Percentiles rank a stretch among this genome's conserved stretches.
Conservation (phyloP, 2,797 vertebrate species). For the Mastacembelus armatus region DNA sequence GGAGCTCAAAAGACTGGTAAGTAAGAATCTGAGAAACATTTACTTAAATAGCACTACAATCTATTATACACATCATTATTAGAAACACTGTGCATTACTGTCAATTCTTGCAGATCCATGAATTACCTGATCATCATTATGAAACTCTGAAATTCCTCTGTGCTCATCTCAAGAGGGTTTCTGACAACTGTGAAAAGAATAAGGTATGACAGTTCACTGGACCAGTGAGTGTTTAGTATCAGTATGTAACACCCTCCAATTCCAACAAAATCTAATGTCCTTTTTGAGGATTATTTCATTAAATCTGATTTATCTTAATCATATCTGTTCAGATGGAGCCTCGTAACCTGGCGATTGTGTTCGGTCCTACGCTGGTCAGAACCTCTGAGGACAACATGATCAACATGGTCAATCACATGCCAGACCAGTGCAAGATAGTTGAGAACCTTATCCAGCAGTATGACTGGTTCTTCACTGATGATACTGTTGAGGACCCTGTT, state of each 20-base stretch:
- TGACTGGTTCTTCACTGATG: slow-evolving; percentile 99
- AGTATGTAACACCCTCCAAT: slow-evolving; percentile 1
- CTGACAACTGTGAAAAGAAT: slow-evolving; percentile 97
- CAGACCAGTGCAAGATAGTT: slow-evolving; percentile 98
- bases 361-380: slow-evolving; percentile 97
- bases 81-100: slow-evolving; percentile 30
- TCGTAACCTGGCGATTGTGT: slow-evolving; percentile 97
- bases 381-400: slow-evolving; percentile 99
- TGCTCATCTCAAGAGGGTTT: slow-evolving; percentile 94
- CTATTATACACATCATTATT: neutral
- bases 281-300: slow-evolving; percentile 8
- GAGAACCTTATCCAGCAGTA: slow-evolving; percentile 99
- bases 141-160: slow-evolving; percentile 98
- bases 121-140: slow-evolving; percentile 95
- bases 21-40: slow-evolving; percentile 51
- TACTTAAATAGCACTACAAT: slow-evolving; percentile 1
- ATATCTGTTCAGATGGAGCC: slow-evolving; percentile 92
- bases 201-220: slow-evolving; percentile 85
- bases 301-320: neutral
- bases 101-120: slow-evolving; percentile 84
- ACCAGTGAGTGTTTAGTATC: slow-evolving; percentile 14
- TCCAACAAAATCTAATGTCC: neutral
- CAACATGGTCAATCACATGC: slow-evolving; percentile 99
- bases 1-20: slow-evolving; percentile 94
- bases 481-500: slow-evolving; percentile 91